phyloP scores from a whole-genome alignment of 2,888 invertebrate genomes.

The Synergus itoensis region DNA sequence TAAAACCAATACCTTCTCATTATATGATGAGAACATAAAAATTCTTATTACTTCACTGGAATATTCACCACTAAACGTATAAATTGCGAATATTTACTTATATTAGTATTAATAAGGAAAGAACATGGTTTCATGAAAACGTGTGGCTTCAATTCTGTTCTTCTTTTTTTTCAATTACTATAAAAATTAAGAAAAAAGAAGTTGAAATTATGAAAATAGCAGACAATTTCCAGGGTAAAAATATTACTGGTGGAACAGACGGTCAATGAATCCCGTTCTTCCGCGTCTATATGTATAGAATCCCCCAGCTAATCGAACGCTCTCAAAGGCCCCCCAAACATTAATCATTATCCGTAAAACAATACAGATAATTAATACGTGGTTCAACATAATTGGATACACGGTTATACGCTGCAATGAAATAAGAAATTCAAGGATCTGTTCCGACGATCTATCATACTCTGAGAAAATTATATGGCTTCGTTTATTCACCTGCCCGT shows the following conservation, averaged over 20 bases:
- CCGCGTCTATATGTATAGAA: conserved; percentile 52
- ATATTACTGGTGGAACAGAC: conserved; percentile 45
- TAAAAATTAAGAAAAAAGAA: neutral
- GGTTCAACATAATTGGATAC: conserved; percentile 69
- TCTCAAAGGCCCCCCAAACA: conserved; percentile 86
- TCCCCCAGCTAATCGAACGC: conserved; percentile 85
- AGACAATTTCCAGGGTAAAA: conserved; percentile 7
- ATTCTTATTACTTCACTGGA: too few species aligned
- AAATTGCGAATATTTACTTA: too few species aligned
- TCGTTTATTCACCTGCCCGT: conserved; percentile 12
- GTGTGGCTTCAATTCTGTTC: too few species aligned
- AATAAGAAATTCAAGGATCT: conserved; percentile 61
- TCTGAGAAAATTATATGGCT: conserved; percentile 40
- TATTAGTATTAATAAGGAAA: too few species aligned
- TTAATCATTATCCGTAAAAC: conserved; percentile 70
- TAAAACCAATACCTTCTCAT: too few species aligned
- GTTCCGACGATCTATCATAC: conserved; percentile 68
- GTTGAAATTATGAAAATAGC: conserved; percentile 24
- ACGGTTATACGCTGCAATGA: conserved; percentile 57
- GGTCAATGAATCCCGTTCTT: conserved; percentile 73
- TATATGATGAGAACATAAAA: too few species aligned
- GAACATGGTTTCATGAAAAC: too few species aligned
- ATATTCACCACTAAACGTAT: too few species aligned
- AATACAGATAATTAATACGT: conserved; percentile 71
- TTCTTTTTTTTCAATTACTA: neutral